Evolutionary conservation across 2,113 vertebrate species (phyloP), one percentile per base, ranked within the genome.

Genomic region (Nematolebias whitei): DNA sequence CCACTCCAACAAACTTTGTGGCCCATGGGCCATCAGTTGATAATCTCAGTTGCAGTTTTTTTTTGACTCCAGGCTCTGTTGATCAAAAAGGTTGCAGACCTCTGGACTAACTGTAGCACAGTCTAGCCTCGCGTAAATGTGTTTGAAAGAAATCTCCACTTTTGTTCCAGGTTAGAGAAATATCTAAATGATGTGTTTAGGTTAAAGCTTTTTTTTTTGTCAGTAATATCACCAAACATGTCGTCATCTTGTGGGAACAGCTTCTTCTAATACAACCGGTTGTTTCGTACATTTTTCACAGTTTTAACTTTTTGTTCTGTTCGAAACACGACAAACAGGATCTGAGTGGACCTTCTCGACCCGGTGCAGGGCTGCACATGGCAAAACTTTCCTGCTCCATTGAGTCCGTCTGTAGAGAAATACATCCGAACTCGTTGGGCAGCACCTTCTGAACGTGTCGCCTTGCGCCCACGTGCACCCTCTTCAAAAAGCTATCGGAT

Each of bases 401-500:
- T 0, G 48, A 68, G 60, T 78, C 49, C 19, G 20, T 48, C 52
- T 69, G 40, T 41, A 18, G 64, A 70, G 61, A 64, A 62, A 58
- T 58, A 60, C 58, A 56, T 61, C 50, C 38, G 39, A 40, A 20
- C 52, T 62, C 29, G 43, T 67, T 73, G 61, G 23, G 75, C 14
- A 41, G n/a, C 22, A 51, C 54, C 56, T 59, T 71, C 14, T 70
- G 63, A 74, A 78, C 52, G 6, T 39, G 76, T 70, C 64, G 39
- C 60, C 69, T 73, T 35, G 5, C 56, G 22, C 68, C 72, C 61
- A 67, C 83, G 14, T 5, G 10, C 71, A 18, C 11, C 40, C 50
- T 29, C 54, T 64, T 76, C 74, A 74, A 57, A 76, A 29, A 22
- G 3, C 41, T 24, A 62, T 63, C 67, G 68, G 79, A 82, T 82